Percentiles rank a stretch among this genome's conserved stretches.
Conservation (phyloP, 2,113 vertebrate genomes). For the Callipepla californica region DNA sequence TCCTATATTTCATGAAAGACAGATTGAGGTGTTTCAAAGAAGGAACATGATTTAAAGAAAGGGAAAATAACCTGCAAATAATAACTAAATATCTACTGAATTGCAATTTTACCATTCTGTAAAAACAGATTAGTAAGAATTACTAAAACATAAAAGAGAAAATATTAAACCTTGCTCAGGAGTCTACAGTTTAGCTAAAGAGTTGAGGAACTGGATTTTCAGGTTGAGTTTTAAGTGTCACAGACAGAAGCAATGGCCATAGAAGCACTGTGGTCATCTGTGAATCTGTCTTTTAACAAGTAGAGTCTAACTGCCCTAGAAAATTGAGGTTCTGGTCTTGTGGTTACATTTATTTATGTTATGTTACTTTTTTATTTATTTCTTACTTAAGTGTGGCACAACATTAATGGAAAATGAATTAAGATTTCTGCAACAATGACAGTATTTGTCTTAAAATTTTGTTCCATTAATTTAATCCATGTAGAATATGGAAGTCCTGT, state of each 20-base stretch:
- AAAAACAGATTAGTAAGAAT: background rate
- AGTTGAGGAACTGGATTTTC: background rate
- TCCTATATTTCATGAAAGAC: background rate
- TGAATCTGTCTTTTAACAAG: background rate
- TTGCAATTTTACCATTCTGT: background rate
- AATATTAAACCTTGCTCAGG: background rate
- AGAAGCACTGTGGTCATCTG: background rate
- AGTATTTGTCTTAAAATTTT: background rate
- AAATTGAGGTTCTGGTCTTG: background rate
- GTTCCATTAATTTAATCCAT: background rate
- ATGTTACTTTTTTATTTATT: background rate
- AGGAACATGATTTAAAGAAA: background rate
- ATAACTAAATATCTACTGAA: background rate
- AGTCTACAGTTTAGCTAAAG: background rate
- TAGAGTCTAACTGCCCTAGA: background rate
- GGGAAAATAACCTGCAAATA: background rate
- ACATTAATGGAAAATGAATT: background rate
- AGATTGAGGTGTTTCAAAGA: background rate
- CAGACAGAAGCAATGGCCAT: background rate
- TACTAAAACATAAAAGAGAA: background rate
- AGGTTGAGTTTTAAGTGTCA: background rate
- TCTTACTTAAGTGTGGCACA: background rate
- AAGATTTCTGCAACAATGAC: background rate
- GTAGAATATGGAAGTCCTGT: background rate
- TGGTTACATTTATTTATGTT: background rate